These are phyloP conservation scores for Mesembrinibis cayennensis DNA, from an alignment of 2,113 vertebrate genomes.

Conservation along the genomic window DNA sequence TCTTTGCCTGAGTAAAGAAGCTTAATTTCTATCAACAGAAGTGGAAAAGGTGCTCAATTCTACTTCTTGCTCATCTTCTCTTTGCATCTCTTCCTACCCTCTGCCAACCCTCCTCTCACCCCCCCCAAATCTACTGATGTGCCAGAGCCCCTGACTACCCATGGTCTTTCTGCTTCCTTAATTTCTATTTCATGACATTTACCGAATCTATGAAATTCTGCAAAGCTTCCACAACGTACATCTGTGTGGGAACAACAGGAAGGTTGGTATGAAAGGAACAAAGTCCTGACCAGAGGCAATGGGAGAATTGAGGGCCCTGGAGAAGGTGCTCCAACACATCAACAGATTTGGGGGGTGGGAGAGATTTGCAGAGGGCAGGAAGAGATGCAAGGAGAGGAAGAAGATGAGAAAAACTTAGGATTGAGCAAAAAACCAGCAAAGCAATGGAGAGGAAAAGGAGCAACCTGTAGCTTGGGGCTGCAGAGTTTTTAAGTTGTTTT, in stretches of 20 bases:
- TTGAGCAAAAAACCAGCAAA: not conserved
- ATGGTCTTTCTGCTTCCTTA: not conserved
- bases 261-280: not conserved
- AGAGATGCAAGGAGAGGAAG: not conserved
- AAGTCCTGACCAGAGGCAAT: rapidly evolving
- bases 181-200: not conserved
- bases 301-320: not conserved
- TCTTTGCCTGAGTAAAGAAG: not conserved
- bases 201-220: not conserved
- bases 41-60: not conserved
- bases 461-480: rapidly evolving
- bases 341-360: not conserved
- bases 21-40: not conserved
- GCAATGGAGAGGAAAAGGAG: not conserved
- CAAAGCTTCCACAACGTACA: not conserved
- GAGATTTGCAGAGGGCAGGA: not conserved
- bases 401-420: not conserved
- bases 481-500: not conserved
- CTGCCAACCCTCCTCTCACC: not conserved
- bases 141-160: not conserved
- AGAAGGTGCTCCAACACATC: not conserved
- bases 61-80: not conserved
- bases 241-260: not conserved
- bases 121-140: not conserved
- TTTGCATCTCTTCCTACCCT: not conserved